Base-by-base conservation (phyloP, 2,888 invertebrate species). In the Orchestes rusci region DNA sequence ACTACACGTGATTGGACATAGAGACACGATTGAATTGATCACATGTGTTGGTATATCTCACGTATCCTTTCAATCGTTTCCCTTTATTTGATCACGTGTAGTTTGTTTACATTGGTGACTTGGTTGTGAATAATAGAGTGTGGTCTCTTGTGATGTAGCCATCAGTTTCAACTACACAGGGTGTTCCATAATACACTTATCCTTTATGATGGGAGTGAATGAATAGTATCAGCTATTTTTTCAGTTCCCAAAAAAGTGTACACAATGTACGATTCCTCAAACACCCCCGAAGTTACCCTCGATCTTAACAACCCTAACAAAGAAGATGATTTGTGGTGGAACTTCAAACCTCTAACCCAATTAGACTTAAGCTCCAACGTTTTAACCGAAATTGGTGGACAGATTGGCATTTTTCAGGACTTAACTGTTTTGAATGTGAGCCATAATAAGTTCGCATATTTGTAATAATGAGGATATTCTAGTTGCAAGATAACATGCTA, bases 401-500 rank as follows among this genome's bases (percentile, higher is more conserved):
- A 80, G 61, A 74, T 88, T 54, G 74, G 75, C 59, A 73, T 77
- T 55, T 71, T 88, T 47, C 73, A 76, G 53, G 79, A 82, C 58
- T 73, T 88, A 35, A 74, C 77, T 28, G 77, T 78, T 33, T 71
- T 87, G 57, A 80, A 82, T 72, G 87, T 86, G 70, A 70, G 5
- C 23, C 23, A 23, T 23, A 7, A 18, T 16, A 31, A 31, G 16
- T 12, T 30, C 7, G 5, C 30, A 5, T 10, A 10, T 10, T 8
- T 33, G 4, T 16, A 33, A 16, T 33, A 10, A 31, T 5, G 5
- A 31, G 12, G 5, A 5, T 31, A 15, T 63, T 63, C 52, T 56
- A 92, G 90, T 72, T 91, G 36, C 88, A 91, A 69, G 86, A 90
- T 66, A 93, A 94, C 72, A 78, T 79, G 34, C 66, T 94, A 59